Base-by-base conservation (phyloP, 2,888 invertebrate genomes). In the Cordylochernes scorpioides region DNA sequence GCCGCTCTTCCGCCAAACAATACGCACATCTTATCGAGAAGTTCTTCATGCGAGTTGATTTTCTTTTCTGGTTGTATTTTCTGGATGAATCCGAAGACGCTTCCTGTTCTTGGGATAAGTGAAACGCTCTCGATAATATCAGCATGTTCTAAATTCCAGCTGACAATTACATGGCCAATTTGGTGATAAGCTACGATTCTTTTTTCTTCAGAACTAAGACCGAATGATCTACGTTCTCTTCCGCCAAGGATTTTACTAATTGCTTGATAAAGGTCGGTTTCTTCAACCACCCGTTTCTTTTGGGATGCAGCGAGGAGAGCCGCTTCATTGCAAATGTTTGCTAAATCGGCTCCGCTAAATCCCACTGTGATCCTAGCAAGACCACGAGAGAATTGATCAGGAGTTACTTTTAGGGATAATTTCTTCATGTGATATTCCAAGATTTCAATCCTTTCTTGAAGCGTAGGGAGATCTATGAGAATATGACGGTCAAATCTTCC, bases 161-260 rank as follows among this genome's bases (percentile, higher is more conserved):
- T 34, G 15, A 30, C 22, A 7, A 39, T 5, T 5, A 40, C 38
- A 30, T 39, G 39, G 7, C 39, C 39, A 6, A 34, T 30, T 28
- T 39, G 40, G 26, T 39, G 39, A 24, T 30, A 30, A 8, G 39
- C 40, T 5, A 25, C 32, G 8, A 15, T 21, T 15, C n/a, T 16
- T 18, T 19, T 31, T 25, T 39, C 38, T 13, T 41, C 24, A 17
- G 28, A 19, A 5, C 45, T 42, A 24, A 52, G 31, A 3, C 41
- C 35, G 6, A 42, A 28, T 19, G 40, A 42, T 17, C 46, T 36
- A 27, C 49, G 47, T 27, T 45, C 47, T 2, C 46, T 37, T 4
- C 52, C 46, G 19, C 9, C 18, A 8, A 33, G 14, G 8, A 36
- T 17, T 22, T 28, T 32, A 22, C 36, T 31, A 7, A 9, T 18